A percentile compares a stretch with the other conserved stretches of the same genome.
phyloP scores from a whole-genome alignment of 1,140 invertebrate species.

The Acromyrmex charruanus region DNA sequence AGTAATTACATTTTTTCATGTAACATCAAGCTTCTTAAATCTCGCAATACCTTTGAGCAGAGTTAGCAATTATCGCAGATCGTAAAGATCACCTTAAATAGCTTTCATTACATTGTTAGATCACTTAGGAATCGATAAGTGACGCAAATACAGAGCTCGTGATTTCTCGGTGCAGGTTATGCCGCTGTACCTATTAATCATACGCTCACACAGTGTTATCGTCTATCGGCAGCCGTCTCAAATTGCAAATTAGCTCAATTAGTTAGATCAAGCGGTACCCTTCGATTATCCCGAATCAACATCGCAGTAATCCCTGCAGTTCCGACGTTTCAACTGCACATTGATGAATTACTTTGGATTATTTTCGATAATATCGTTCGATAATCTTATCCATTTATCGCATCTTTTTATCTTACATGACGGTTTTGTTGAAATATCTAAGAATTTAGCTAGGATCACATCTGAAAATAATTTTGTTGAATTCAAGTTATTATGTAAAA shows the following conservation, averaged over 20 bases:
- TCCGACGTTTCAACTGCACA: background rate
- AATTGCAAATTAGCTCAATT: conserved; percentile 53
- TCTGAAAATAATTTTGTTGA: too few species aligned
- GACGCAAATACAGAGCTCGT: background rate
- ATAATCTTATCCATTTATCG: background rate
- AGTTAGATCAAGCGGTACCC: background rate
- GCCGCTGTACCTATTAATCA: conserved; percentile 19
- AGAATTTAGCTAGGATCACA: too few species aligned
- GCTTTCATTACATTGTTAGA: background rate
- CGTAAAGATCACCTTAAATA: conserved; percentile 35
- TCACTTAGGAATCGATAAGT: conserved; percentile 4
- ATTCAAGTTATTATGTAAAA: too few species aligned
- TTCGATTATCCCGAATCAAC: conserved; percentile 18
- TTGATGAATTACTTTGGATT: background rate
- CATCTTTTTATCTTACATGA: background rate
- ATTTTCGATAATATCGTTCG: background rate
- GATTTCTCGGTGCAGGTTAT: background rate
- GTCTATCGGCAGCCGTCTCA: background rate
- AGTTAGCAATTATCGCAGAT: conserved; percentile 7
- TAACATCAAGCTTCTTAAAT: background rate
- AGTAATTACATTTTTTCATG: background rate
- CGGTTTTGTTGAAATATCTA: too few species aligned
- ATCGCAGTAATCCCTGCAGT: background rate
- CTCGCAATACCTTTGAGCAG: background rate
- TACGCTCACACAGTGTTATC: background rate